phyloP scores from a whole-genome alignment of 1,140 invertebrate species.

The Cyclina sinensis region DNA sequence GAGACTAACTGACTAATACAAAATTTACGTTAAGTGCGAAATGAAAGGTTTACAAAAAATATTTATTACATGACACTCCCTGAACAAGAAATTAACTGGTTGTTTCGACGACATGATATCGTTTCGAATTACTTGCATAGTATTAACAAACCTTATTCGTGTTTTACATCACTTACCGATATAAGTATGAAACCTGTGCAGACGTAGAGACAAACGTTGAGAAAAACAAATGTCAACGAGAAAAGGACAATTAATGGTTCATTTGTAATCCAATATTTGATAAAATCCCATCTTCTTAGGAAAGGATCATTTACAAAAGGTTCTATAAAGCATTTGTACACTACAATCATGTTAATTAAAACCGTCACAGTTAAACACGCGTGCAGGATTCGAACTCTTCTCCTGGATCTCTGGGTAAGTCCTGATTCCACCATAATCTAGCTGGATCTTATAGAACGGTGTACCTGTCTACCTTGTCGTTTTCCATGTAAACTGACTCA shows the following conservation, averaged over 20 bases:
- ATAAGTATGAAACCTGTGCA: constrained; percentile 9
- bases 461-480: no score
- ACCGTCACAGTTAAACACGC: background rate
- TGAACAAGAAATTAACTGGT: no score
- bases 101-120: no score
- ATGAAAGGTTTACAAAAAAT: no score
- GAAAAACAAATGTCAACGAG: background rate
- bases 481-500: no score
- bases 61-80: no score
- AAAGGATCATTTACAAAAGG: constrained; percentile 9
- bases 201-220: constrained; percentile 16
- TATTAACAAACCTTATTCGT: no score
- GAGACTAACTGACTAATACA: no score
- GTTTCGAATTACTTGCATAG: no score
- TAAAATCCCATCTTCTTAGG: background rate
- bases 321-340: background rate
- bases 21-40: no score
- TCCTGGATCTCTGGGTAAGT: background rate
- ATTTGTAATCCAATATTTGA: constrained; percentile 6
- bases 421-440: background rate
- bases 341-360: background rate
- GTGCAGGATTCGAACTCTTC: background rate
- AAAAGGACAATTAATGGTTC: background rate
- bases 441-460: no score
- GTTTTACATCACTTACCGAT: constrained; percentile 12